phyloP scores from a whole-genome alignment of 2,797 vertebrate genomes.

The Macrochelys suwanniensis region DNA sequence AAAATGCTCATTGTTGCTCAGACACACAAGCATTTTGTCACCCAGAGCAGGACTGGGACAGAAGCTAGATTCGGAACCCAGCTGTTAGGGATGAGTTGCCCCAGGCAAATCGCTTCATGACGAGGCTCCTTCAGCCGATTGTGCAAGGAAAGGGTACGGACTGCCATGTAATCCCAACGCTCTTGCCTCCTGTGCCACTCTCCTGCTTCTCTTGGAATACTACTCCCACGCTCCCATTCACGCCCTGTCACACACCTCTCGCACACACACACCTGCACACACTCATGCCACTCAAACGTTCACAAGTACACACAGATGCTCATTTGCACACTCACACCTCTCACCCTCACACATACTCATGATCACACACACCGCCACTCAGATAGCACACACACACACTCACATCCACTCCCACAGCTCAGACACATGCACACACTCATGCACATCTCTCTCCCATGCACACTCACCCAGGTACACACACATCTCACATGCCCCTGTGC shows the following conservation, averaged over 20 bases:
- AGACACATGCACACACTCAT: too few relatives aligned
- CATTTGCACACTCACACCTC: background rate
- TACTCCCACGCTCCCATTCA: fast-evolving
- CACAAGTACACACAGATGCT: background rate
- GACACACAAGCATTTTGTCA: background rate
- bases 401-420: fast-evolving
- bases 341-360: background rate
- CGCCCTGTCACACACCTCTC: background rate
- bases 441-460: background rate
- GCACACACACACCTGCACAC: background rate
- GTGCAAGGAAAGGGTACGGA: background rate
- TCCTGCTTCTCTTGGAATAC: fast-evolving
- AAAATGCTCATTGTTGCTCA: background rate
- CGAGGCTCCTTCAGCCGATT: background rate
- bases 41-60: background rate
- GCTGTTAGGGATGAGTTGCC: background rate
- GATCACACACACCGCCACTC: fast-evolving
- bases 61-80: background rate
- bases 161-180: background rate
- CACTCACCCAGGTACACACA: background rate
- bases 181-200: background rate
- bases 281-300: background rate
- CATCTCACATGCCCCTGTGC: background rate
- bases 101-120: background rate
- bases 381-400: background rate